A percentile compares a stretch with the other conserved stretches of the same genome.
These are phyloP conservation scores for Fragum fragum DNA, from an alignment of 2,888 invertebrate genomes.

Conservation along the genomic window DNA sequence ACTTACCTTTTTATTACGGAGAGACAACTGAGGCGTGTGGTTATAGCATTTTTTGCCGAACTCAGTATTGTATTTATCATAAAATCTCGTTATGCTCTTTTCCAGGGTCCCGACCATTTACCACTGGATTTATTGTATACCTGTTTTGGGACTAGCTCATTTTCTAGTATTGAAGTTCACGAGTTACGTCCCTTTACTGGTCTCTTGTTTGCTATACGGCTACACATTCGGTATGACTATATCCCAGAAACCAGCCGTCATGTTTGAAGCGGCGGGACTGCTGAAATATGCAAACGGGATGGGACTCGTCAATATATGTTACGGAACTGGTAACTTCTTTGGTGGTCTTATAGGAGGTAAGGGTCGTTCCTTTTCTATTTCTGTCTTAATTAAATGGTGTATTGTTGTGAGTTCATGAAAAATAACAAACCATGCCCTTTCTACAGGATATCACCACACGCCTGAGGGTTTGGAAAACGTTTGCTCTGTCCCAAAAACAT, in stretches of 20 bases:
- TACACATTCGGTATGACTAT: constrained; percentile 54
- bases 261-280: constrained; percentile 62
- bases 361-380: not conserved
- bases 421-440: not conserved
- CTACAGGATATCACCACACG: not conserved
- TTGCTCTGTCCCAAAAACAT: no score
- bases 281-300: constrained; percentile 54
- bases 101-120: constrained; percentile 60
- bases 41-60: no score
- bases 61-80: no score
- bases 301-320: constrained; percentile 54
- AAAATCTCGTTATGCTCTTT: no score
- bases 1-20: no score
- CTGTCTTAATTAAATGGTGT: not conserved
- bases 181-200: constrained; percentile 53
- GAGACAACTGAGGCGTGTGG: no score
- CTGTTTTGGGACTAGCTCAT: constrained; percentile 48
- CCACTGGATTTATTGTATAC: constrained; percentile 58
- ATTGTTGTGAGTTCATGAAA: not conserved
- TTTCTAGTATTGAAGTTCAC: constrained; percentile 48
- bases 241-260: constrained; percentile 57
- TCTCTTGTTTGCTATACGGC: constrained; percentile 50
- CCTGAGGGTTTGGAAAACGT: no score
- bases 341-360: constrained; percentile 53
- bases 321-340: constrained; percentile 51